Conservation (phyloP, 2,797 vertebrate genomes). For the Eulemur coronatus region DNA sequence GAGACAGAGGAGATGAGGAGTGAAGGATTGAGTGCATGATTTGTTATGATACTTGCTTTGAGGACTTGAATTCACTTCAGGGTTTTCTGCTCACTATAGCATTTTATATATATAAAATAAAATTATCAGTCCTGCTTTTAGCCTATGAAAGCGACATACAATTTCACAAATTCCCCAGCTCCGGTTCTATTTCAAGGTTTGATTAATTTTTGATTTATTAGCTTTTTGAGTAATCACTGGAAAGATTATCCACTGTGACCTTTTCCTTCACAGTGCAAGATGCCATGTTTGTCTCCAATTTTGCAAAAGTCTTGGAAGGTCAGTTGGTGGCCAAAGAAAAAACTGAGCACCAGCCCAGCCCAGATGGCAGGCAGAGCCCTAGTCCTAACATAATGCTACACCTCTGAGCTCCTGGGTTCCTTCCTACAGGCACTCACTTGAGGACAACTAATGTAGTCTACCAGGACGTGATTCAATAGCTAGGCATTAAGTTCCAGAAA, state of each 20-base stretch:
- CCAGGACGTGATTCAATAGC: not conserved
- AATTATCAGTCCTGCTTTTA: not conserved
- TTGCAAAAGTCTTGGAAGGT: not conserved
- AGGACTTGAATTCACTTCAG: constrained; percentile 49
- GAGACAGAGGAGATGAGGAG: constrained; percentile 2
- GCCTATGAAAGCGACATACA: constrained; percentile 37
- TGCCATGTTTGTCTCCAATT: not conserved
- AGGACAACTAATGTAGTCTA: not conserved
- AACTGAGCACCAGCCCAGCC: not conserved
- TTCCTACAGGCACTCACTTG: not conserved
- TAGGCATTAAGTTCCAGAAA: not conserved
- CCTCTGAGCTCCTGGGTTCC: not conserved
- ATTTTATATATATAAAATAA: not conserved
- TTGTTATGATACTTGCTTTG: constrained; percentile 53
- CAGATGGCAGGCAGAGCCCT: not conserved
- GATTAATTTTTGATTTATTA: constrained; percentile 24
- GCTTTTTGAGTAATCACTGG: not conserved
- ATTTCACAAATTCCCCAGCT: not conserved
- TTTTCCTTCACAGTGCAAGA: not conserved
- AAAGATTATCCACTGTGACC: not conserved
- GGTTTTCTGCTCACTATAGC: constrained; percentile 30
- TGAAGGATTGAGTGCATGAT: constrained; percentile 33
- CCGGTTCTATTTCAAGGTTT: constrained; percentile 27
- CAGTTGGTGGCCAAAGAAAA: not conserved
- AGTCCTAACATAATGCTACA: not conserved